Conservation (phyloP, 2,888 invertebrate genomes). For the Nomada fucata region DNA sequence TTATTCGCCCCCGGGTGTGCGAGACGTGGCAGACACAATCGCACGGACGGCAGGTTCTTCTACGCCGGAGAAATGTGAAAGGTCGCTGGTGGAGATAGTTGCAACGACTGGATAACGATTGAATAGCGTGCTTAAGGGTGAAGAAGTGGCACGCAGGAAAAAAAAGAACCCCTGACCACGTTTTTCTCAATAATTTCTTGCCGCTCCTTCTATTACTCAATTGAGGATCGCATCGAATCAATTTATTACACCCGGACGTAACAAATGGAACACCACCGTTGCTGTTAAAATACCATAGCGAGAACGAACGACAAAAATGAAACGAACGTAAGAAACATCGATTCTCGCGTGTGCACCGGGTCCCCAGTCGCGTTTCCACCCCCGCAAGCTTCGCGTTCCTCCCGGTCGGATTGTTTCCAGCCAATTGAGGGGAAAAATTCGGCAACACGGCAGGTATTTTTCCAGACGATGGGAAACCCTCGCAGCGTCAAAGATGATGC, state of each 20-base stretch:
- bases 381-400: constrained; percentile 7
- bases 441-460: constrained; percentile 41
- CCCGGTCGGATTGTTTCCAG: constrained; percentile 41
- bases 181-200: not conserved
- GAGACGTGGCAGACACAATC: not conserved
- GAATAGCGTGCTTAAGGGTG: constrained; percentile 8
- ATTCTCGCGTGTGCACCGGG: not conserved
- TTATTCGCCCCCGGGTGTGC: too few relatives aligned
- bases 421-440: constrained; percentile 48
- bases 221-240: not conserved
- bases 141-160: not conserved
- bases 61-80: not conserved
- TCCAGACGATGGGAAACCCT: constrained; percentile 34
- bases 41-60: not conserved
- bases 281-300: too few relatives aligned
- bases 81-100: not conserved
- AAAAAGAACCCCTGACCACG: not conserved
- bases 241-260: too few relatives aligned
- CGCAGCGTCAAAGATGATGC: constrained; percentile 66
- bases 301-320: not conserved
- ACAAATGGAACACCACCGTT: not conserved
- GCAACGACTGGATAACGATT: constrained; percentile 18
- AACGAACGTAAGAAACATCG: not conserved
- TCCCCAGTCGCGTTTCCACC: too few relatives aligned
- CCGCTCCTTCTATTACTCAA: not conserved